Evolutionary conservation across 92 coral and sea anemone species (phyloP), one percentile per base, ranked within the genome.

Genomic region (Umimayanthus kanabou): DNA sequence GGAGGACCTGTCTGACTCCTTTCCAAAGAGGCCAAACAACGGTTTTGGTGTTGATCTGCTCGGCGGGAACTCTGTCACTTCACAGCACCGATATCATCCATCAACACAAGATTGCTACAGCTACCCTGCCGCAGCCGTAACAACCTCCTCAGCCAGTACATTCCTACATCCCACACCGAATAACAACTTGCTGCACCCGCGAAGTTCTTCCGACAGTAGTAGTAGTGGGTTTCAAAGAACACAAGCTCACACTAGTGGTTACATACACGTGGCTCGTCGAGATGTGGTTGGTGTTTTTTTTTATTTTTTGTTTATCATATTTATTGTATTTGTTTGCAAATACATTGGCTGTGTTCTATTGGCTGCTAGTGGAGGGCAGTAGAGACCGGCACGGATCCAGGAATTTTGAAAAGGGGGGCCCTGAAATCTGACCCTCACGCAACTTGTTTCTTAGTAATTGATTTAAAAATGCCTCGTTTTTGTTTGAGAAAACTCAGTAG

Each of bases 21-120:
- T 83, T 47, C 74, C 87, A 22, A 83, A 70, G 3, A 70, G 87
- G 87, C 40, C 67, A 3, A 25, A 2, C 42, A 47, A 57, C 5
- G 20, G 20, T 67, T 8, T 70, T 47, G 77, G 78, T 7, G 50
- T 78, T 47, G 64, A 70, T 10, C 25, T 30, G 6, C 40, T 37
- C 29, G 67, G 29, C n/a, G 14, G 23, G 8, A 71, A 5, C 13
- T 25, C 77, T 14, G 57, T 49, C 16, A 55, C 43, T 7, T 83
- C 87, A 20, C 87, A 83, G 78, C 30, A 69, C 64, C 58, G 58
- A 23, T 83, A 69, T 7, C 78, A 39, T 15, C 26, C 87, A 5
- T 28, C 77, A 45, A 42, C 78, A 83, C 87, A 70, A 28, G 74
- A 50, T 15, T 26, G 40, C 65, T 69, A 69, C 64, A 83, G 37